Percentiles rank a stretch among this genome's conserved stretches.
phyloP scores from a whole-genome alignment of 2,888 invertebrate genomes.

The Cepaea hortensis region DNA sequence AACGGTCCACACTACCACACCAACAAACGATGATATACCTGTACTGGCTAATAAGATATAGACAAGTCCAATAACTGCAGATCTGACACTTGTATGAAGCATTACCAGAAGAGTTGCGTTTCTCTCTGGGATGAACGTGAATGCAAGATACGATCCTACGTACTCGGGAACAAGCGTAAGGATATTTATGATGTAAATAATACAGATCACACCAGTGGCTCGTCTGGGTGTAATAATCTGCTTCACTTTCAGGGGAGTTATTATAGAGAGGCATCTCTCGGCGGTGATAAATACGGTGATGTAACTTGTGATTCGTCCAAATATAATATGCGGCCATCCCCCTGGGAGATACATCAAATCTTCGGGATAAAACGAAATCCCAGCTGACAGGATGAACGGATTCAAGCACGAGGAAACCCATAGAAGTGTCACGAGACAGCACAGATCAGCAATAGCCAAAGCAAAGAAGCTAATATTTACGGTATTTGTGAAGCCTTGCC shows the following conservation, averaged over 20 bases:
- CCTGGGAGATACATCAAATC: background rate
- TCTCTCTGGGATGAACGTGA: background rate
- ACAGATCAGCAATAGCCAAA: slow-evolving; percentile 28
- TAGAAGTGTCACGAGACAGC: background rate
- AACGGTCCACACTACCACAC: background rate
- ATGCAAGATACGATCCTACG: background rate
- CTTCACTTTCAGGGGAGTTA: slow-evolving; percentile 11
- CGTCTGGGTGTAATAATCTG: slow-evolving; percentile 16
- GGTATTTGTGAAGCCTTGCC: slow-evolving; percentile 12
- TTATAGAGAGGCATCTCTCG: slow-evolving; percentile 25
- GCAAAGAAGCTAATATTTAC: slow-evolving; percentile 31
- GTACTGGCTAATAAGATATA: background rate
- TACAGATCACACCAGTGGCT: background rate
- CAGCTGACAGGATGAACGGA: background rate
- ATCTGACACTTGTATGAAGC: background rate
- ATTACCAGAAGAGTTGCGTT: background rate
- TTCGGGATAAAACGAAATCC: background rate
- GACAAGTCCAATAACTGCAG: background rate
- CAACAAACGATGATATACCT: background rate
- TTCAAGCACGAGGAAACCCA: background rate
- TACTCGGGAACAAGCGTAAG: background rate
- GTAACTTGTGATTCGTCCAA: background rate
- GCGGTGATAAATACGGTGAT: slow-evolving; percentile 27
- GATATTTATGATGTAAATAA: background rate
- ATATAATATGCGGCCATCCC: background rate